A percentile compares a stretch with the other conserved stretches of the same genome.
Conservation (phyloP, 2,113 vertebrate species). For the Petrocephalus microphthalmus region DNA sequence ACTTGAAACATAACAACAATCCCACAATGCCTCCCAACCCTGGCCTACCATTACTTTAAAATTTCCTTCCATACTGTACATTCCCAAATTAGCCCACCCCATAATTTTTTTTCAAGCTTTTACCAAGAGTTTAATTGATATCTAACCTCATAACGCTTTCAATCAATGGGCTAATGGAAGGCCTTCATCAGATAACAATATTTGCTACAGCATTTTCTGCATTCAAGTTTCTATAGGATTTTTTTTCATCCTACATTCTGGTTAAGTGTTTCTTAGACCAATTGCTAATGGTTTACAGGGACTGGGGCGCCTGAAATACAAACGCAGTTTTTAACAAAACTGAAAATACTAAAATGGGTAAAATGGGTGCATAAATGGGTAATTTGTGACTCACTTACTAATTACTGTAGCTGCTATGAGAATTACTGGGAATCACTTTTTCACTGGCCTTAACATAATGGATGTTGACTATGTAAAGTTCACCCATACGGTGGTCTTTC, state of each 20-base stretch:
- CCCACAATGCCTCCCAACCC: too few species aligned
- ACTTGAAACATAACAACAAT: too few species aligned
- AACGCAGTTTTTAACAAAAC: not conserved
- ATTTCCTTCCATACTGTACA: not conserved
- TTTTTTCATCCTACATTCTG: not conserved
- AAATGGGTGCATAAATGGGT: not conserved
- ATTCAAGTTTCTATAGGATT: not conserved
- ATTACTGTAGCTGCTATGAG: not conserved
- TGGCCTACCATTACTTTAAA: too few species aligned
- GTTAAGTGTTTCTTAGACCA: not conserved
- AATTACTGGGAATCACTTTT: not conserved
- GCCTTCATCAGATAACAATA: not conserved
- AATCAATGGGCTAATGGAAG: not conserved
- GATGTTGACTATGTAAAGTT: not conserved
- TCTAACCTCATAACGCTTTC: not conserved
- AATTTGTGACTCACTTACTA: not conserved
- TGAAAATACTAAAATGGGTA: not conserved
- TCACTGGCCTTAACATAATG: not conserved
- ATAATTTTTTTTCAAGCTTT: not conserved
- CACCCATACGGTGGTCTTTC: not conserved
- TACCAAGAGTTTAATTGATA: not conserved
- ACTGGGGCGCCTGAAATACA: not conserved
- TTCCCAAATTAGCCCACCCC: not conserved
- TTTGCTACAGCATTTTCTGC: not conserved
- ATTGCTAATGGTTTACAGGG: not conserved